phyloP scores from a whole-genome alignment of 2,888 invertebrate species.

The Drosophila testacea region DNA sequence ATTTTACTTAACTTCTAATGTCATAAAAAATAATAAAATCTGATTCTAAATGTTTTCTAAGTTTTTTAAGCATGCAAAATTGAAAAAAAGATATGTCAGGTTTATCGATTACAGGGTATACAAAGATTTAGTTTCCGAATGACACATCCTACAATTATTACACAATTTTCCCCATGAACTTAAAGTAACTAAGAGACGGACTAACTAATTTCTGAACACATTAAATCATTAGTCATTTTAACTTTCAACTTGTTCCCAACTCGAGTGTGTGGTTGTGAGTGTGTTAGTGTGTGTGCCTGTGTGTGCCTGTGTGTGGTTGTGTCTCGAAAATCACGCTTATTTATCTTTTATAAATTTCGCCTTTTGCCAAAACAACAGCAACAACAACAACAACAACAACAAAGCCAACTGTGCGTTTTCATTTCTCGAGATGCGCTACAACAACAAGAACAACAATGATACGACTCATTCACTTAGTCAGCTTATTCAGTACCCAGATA shows the following conservation, averaged over 20 bases:
- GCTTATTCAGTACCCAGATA: conserved; percentile 24
- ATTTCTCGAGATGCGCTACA: conserved; percentile 53
- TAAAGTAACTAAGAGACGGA: conserved; percentile 18
- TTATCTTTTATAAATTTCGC: conserved; percentile 69
- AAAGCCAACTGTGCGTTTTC: conserved; percentile 5
- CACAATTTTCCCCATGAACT: neutral
- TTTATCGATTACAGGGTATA: neutral
- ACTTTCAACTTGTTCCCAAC: conserved; percentile 62
- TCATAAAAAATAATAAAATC: too few relatives aligned
- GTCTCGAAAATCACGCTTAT: conserved; percentile 68
- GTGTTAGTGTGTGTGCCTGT: neutral
- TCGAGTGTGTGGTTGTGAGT: neutral
- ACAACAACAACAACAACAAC: conserved; percentile 2
- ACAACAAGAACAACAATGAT: conserved; percentile 39
- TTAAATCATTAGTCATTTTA: conserved; percentile 74
- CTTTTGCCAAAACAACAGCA: conserved; percentile 27
- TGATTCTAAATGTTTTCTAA: too few relatives aligned
- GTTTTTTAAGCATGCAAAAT: too few relatives aligned
- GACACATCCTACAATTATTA: neutral
- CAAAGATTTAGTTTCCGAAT: neutral
- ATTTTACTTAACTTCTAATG: too few relatives aligned
- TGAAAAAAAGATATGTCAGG: too few relatives aligned
- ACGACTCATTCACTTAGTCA: conserved; percentile 70
- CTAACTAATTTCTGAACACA: conserved; percentile 55
- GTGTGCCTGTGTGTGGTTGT: conserved; percentile 5